Base-by-base conservation (phyloP, 2,797 vertebrate species). In the Crocidura indochinensis region DNA sequence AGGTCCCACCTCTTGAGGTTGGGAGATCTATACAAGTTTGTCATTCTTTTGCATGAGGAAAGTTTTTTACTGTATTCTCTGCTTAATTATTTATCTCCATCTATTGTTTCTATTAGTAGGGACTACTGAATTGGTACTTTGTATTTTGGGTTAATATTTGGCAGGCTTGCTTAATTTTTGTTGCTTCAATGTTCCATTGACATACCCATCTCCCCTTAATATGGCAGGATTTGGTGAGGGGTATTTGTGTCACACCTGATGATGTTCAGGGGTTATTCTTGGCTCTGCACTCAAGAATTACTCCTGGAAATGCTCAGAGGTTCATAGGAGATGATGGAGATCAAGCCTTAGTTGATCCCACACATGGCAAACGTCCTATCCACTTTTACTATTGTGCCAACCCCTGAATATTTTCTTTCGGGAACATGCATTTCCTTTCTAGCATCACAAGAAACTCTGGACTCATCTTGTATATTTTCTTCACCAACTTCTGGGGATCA, bases 1-100 rank as follows among this genome's bases (percentile, higher is more conserved):
- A 60, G 17, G 7, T 2, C 60, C 27, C 15, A 38, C 22, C 6
- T 67, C 3, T 44, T 62, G 31, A 69, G 15, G 12, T 26, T 7
- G 2, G 7, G 22, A 14, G 27, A 5, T 20, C 29, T 80, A 47
- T 19, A 46, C 46, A 49, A 51, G 27, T 56, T 64, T 46, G 49
- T 9, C 81, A 81, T 88, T 92, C 64, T 69, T 71, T 29, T 71
- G 38, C 46, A 15, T 38, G 31, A 60, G 65, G 46, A 22, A 67
- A n/a, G 74, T 65, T 72, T 24, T 51, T 77, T 77, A 15, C 80
- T 74, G 17, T 62, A 3, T 68, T 91, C 53, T 51, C 31, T 29
- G 17, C 19, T 65, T 49, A 27, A 11, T 31, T 68, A 47, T 86
- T 62, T 49, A 74, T 56, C 27, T 5, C 8, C 14, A 24, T 74